These are phyloP conservation scores for Oreotrochilus melanogaster DNA, from an alignment of 2,113 vertebrate species.

Conservation along the genomic window DNA sequence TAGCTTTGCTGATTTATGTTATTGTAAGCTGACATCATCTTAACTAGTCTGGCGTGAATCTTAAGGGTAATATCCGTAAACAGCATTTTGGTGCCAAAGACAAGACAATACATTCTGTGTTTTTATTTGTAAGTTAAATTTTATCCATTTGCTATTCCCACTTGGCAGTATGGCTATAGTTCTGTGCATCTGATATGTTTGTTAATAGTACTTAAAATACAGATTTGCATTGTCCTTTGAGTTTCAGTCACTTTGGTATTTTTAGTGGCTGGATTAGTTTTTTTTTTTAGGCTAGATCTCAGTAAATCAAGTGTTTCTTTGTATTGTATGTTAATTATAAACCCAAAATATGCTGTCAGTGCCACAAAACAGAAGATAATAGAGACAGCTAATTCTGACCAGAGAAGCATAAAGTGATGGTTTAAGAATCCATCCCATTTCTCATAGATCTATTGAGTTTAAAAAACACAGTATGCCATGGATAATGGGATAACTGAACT, in stretches of 20 bases:
- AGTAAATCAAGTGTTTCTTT: neutral
- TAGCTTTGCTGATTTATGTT: neutral
- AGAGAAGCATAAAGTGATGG: neutral
- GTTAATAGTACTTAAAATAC: neutral
- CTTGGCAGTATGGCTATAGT: neutral
- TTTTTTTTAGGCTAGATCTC: neutral
- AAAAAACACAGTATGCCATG: neutral
- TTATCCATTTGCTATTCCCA: neutral
- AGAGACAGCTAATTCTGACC: neutral
- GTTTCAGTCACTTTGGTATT: neutral
- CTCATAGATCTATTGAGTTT: neutral
- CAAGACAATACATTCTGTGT: neutral
- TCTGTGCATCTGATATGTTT: neutral
- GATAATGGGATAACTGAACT: neutral
- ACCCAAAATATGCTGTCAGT: neutral
- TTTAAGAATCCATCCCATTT: neutral
- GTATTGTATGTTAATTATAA: neutral
- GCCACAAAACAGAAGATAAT: neutral
- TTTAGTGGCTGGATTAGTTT: neutral
- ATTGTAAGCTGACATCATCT: neutral
- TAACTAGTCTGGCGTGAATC: neutral
- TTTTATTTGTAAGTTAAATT: slow-evolving; percentile 6
- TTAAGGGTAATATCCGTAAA: neutral
- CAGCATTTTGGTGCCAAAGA: neutral
- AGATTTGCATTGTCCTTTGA: neutral